Base-by-base conservation (phyloP, 30 jellyfish, hydroid and myxozoan species). In the Nemopilema nomurai region DNA sequence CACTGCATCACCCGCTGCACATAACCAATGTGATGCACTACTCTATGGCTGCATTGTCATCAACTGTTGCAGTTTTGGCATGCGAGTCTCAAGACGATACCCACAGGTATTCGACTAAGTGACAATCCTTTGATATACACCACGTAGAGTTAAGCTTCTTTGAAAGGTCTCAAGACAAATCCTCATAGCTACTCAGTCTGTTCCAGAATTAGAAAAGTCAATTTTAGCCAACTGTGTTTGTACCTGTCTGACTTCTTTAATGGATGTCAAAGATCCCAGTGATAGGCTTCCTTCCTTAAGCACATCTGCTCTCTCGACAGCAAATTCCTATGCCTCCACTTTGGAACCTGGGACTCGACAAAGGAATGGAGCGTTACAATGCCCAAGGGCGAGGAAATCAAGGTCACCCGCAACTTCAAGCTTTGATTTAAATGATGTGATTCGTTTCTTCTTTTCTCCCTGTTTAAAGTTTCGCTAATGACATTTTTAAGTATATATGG, bases 281-380 rank as follows among this genome's bases (percentile, higher is more conserved):
- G 57, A 13, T 41, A 41, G 57, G 9, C 13, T 13, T 72, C 19
- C 30, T 16, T 21, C 31, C 30, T 21, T 28, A 22, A 24, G 28
- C 1, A 29, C 51, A 26, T 13, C 53, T 49, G 3, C 49, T 51
- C 1, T 30, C n/a, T 84, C 62, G 19, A 62, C 73, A 93, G 98
- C 74, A 88, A 93, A 74, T 76, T 93, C 27, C 80, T 79, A 17
- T 93, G 98, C 90, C 69, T 79, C 50, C 98, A 88, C 67, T 93
- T 93, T 78, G 97, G 93, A 30, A 79, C 98, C 63, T 93, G 98
- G 98, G 98, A 93, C 74, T 67, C 92, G 6, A 93, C 81, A 19
- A 93, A 93, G 65, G 98, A 93, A 81, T 93, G 98, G 98, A 93
- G 96, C 3, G 69, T 90, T 4, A 82, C 97, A 32, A 83, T 93